These are phyloP conservation scores for Lepus europaeus DNA, from an alignment of 2,113 vertebrate genomes.

Conservation along the genomic window DNA sequence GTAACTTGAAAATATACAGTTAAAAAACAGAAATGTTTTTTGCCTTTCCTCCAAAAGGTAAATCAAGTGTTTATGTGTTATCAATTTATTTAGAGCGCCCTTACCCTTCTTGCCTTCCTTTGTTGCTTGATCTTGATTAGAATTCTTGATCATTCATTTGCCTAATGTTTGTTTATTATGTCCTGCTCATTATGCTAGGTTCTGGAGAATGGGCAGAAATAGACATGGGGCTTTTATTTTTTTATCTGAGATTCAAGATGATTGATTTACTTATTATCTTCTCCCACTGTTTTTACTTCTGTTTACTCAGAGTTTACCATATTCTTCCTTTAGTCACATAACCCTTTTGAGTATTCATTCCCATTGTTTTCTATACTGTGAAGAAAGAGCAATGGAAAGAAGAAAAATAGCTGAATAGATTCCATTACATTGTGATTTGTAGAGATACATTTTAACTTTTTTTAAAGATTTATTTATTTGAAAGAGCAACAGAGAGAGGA, in stretches of 20 bases:
- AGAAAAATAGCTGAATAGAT: background rate
- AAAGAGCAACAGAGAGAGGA: no score
- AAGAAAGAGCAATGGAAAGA: background rate
- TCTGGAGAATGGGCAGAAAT: background rate
- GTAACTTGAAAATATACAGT: background rate
- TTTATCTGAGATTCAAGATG: background rate
- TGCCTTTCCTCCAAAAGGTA: background rate
- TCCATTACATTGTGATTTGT: background rate
- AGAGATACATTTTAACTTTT: no score
- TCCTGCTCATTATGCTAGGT: background rate
- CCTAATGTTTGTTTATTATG: background rate
- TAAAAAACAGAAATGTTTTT: background rate
- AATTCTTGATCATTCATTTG: background rate
- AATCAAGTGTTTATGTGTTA: background rate
- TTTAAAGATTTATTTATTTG: no score
- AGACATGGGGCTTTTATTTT: background rate
- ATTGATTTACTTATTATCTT: background rate
- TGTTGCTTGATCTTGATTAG: background rate
- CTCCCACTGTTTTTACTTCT: background rate
- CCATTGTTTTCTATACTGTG: background rate
- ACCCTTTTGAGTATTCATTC: background rate
- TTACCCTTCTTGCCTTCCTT: background rate
- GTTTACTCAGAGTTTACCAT: background rate
- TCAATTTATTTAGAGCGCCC: background rate
- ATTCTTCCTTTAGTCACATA: background rate